These are phyloP conservation scores for Ormyrus pomaceus DNA, from an alignment of 2,888 invertebrate genomes.

Conservation along the genomic window DNA sequence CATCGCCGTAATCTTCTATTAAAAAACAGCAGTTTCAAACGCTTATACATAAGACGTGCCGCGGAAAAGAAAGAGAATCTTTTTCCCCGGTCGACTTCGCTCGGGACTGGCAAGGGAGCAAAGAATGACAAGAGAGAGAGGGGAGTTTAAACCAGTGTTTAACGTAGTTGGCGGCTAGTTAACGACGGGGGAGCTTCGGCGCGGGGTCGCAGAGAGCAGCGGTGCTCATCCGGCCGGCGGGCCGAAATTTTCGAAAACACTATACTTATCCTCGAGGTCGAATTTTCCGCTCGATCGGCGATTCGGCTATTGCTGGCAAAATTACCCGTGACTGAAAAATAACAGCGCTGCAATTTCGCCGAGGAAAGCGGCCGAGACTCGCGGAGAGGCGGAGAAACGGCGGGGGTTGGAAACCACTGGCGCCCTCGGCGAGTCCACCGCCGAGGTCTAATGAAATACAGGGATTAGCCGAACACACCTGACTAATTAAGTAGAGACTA, in stretches of 20 bases:
- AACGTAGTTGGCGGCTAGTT: constrained; percentile 71
- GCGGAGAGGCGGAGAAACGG: neutral
- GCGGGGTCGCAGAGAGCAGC: constrained; percentile 60
- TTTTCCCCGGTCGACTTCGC: constrained; percentile 56
- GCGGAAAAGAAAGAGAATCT: constrained; percentile 34
- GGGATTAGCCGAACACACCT: constrained; percentile 71
- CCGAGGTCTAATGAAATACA: constrained; percentile 66
- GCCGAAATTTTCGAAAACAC: constrained; percentile 23
- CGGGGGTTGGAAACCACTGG: constrained; percentile 60
- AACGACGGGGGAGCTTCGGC: constrained; percentile 62
- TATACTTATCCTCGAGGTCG: neutral
- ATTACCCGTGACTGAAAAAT: neutral
- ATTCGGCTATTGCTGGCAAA: neutral
- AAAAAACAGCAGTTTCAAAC: no score
- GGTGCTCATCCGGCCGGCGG: constrained; percentile 61
- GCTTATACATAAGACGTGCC: no score
- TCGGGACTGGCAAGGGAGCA: constrained; percentile 41
- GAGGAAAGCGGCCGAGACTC: neutral
- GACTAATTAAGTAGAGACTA: constrained; percentile 71
- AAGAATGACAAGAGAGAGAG: constrained; percentile 60
- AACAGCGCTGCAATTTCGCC: neutral
- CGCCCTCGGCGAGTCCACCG: constrained; percentile 61
- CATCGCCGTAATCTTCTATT: no score
- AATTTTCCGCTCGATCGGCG: constrained; percentile 18
- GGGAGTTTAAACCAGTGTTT: constrained; percentile 71